A percentile compares a stretch with the other conserved stretches of the same genome.
Conservation (phyloP, 2,113 vertebrate genomes). For the Bettongia penicillata region DNA sequence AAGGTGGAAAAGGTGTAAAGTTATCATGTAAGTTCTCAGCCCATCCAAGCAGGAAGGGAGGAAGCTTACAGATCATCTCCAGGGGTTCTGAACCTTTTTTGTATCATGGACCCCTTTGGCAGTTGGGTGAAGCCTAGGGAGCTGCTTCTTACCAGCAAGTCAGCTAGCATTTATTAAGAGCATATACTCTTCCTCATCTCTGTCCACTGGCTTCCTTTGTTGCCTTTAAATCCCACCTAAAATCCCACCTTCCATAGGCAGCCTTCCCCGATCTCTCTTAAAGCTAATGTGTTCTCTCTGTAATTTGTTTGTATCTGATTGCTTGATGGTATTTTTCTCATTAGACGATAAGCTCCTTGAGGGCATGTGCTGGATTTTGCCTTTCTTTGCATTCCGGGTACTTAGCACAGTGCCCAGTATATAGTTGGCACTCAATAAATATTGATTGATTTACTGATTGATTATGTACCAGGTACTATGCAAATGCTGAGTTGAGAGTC, state of each 20-base stretch:
- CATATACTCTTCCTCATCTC: not conserved
- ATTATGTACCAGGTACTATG: not conserved
- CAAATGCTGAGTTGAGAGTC: not conserved
- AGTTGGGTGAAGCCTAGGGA: not conserved
- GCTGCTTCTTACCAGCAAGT: not conserved
- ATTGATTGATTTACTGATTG: not conserved
- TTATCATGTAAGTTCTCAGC: not conserved
- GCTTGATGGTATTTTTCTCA: not conserved
- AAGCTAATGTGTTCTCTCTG: not conserved
- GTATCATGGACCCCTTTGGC: not conserved
- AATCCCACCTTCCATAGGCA: not conserved
- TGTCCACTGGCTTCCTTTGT: not conserved
- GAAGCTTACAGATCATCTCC: not conserved
- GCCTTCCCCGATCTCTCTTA: not conserved
- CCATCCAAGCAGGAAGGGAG: not conserved
- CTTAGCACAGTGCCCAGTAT: not conserved
- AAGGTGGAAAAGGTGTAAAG: not conserved
- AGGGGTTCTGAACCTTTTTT: not conserved
- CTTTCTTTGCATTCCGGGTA: not conserved
- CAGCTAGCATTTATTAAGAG: not conserved
- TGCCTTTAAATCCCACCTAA: not conserved
- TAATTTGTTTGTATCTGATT: not conserved
- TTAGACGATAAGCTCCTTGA: not conserved
- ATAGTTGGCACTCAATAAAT: not conserved
- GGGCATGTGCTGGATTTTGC: not conserved